Evolutionary conservation across 2,113 vertebrate genomes (phyloP), one percentile per base, ranked within the genome.

Genomic region (Passer domesticus): DNA sequence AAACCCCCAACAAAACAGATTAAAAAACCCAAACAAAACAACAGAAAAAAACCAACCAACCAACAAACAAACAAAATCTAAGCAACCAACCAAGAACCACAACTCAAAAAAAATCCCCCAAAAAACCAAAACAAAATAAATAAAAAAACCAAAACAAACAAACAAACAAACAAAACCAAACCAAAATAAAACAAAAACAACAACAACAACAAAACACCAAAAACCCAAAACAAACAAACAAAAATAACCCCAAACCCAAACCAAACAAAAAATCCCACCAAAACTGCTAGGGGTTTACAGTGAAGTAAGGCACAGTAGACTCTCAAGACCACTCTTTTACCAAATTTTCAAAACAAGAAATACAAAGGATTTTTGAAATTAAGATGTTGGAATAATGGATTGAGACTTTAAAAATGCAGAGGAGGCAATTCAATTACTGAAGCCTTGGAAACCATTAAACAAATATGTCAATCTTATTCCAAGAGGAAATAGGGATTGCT

Each of bases 401-500:
- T 86, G 63, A 90, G 86, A 82, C 75, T 92, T 90, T 53, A 79
- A 83, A 92, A 96, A 92, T 75, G 22, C n/a, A 77, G n/a, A 82
- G 63, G 13, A 93, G 37, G 28, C 15, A 89, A 78, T 94, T 47
- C 72, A 96, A 37, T 92, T 95, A 93, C 75, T 63, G 78, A 92
- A 87, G 24, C 31, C n/a, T 64, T 53, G 35, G n/a, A 95, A 95
- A 55, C 39, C 66, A 63, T 88, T 91, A 88, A 91, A 43, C 30
- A 49, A 79, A 44, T 66, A 73, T 49, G 56, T 49, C 73, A 85
- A 70, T 85, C 53, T 78, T 90, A 46, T 69, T 89, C 31, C 23
- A 73, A 49, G 6, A 78, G 25, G 69, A 96, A 79, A 59, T 35
- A 80, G 35, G 4, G 14, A 78, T 31, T 46, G 27, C 43, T 89